Base-by-base conservation (phyloP, 2,888 invertebrate genomes). In the Ichneumoninae sp. region DNA sequence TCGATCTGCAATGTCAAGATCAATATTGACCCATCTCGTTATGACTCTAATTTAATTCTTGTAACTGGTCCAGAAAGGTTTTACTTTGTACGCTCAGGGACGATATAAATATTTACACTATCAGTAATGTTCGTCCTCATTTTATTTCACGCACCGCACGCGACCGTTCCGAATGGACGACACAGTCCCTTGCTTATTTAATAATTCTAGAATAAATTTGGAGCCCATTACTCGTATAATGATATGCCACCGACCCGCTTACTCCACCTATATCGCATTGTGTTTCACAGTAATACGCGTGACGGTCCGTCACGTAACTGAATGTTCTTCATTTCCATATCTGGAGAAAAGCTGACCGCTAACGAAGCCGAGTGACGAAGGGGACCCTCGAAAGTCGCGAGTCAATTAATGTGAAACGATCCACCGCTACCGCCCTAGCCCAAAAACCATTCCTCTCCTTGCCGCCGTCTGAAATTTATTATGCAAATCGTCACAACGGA, bases 281-380 rank as follows among this genome's bases (percentile, higher is more conserved):
- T 10, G 22, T 22, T 81, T 68, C 47, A 57, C 57, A 68, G 22
- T 44, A 60, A 50, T 69, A 86, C 81, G 85, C 77, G 83, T 75
- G 85, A 86, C 88, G 85, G 87, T 87, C 82, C 81, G 88, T 89
- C 89, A 89, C 87, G 88, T 86, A 76, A 75, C 80, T n/a, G 80
- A 77, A 73, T 82, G 84, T 87, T 88, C 85, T 88, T 88, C 87
- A 89, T 89, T 89, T 88, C 88, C 89, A 89, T 89, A 89, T 88
- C 87, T 86, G 69, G 26, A 68, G 54, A 33, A 50, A 65, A 70
- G 30, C 52, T n/a, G 70, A 33, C 71, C 54, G 54, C 60, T 66
- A 60, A 40, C 44, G 60, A 60, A 63, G 60, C 47, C 47, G 47
- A 47, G 33, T 33, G 33, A 33, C 33, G 33, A 33, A 5, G 33